Conservation (phyloP, 2,113 vertebrate species). For the Crotalus viridis region DNA sequence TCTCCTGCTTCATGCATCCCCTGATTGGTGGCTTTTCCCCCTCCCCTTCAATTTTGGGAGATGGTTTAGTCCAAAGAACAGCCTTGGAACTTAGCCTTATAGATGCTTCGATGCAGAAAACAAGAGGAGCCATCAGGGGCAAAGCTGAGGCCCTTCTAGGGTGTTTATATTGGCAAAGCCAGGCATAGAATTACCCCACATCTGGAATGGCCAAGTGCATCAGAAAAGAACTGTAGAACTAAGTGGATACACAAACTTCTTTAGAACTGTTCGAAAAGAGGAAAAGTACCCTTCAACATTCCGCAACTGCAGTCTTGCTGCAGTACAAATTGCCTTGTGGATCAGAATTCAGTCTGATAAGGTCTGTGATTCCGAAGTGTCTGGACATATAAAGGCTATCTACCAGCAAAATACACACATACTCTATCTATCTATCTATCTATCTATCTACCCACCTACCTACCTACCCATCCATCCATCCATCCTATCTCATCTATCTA, state of each 20-base stretch:
- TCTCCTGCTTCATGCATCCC: no score
- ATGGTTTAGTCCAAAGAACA: neutral
- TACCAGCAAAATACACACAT: neutral
- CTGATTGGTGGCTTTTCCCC: neutral
- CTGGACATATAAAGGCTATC: neutral
- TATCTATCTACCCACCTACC: no score
- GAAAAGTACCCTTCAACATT: no score
- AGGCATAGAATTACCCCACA: neutral
- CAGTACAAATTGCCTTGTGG: neutral
- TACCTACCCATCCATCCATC: no score
- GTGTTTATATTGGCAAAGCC: constrained; percentile 6
- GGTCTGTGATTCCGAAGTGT: neutral
- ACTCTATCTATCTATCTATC: no score
- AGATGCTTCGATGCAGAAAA: neutral
- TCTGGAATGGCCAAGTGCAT: neutral
- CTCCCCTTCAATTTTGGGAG: neutral
- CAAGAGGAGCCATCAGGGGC: constrained; percentile 8
- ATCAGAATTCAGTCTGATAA: neutral
- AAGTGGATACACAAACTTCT: neutral
- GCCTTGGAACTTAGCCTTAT: neutral
- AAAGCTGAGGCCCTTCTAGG: constrained; percentile 27
- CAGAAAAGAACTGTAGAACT: neutral
- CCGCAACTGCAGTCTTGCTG: neutral
- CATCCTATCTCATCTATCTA: no score
- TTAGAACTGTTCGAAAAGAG: neutral